Evolutionary conservation across 2,888 invertebrate genomes (phyloP), one percentile per base, ranked within the genome.

Genomic region (Phlogophora meticulosa): DNA sequence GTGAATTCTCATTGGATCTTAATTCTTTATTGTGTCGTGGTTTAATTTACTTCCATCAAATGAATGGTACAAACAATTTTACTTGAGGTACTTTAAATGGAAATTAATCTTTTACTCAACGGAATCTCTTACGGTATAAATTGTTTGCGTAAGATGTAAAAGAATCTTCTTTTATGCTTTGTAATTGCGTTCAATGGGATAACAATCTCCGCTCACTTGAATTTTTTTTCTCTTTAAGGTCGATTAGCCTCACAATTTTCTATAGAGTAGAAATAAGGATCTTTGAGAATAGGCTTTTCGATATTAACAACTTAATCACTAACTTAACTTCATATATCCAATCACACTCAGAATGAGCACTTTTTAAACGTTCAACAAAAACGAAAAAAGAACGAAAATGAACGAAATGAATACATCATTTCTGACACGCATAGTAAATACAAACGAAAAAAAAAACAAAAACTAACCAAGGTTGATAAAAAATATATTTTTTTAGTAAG

Each of bases 21-120:
- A 71, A 73, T 76, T 69, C 43, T 69, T 66, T 72, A 75, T 70
- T 70, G 66, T 73, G 68, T 55, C 56, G 34, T 15, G 58, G 46
- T 78, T 83, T 69, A 72, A 81, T 78, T 77, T 76, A 69, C 65
- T 78, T 61, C 57, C 55, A 61, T 72, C 60, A 68, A 81, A 81
- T 52, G 51, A 81, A 76, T 66, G 64, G 66, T 46, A 46, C 60
- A 60, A 76, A 72, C 57, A 69, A 73, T 71, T 78, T 75, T 63
- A 48, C 40, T 63, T 42, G n/a, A 61, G 52, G 59, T 58, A 65
- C 69, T 57, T 65, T 43, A 53, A 67, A 74, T 65, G 40, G 69
- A 71, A 69, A 78, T 66, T 68, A 60, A 71, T 80, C 49, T 74
- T 48, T 46, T 38, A 48, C 55, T 53, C 60, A 74, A 69, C 10